Evolutionary conservation across 2,113 vertebrate species (phyloP).

Genomic region (Platanista minor): DNA sequence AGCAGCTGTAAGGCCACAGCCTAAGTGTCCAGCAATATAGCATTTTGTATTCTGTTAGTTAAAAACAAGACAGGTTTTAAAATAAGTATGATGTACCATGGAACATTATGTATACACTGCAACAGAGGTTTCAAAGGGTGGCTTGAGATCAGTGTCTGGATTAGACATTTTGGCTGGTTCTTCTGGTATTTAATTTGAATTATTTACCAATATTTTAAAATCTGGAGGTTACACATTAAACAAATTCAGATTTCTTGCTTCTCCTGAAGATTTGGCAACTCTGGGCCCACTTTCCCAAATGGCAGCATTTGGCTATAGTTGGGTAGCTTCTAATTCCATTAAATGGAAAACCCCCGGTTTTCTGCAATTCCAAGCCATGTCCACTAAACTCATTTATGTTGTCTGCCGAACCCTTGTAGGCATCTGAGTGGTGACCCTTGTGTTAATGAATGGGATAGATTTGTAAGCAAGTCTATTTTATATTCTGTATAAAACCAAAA

Average conservation of each 20-base stretch:
- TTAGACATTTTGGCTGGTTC: not conserved
- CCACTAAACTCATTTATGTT: not conserved
- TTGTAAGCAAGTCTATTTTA: not conserved
- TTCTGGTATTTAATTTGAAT: not conserved
- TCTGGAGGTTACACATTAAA: not conserved
- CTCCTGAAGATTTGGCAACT: not conserved
- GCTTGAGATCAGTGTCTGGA: not conserved
- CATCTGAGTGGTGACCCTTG: not conserved
- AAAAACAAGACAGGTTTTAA: not conserved
- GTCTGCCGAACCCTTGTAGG: not conserved
- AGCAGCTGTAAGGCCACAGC: not conserved
- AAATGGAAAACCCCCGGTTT: not conserved
- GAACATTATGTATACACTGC: not conserved
- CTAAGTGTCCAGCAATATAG: not conserved
- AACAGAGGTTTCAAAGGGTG: not conserved
- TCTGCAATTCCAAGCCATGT: not conserved
- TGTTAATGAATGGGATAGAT: not conserved
- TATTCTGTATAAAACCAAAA: not conserved
- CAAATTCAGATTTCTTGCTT: not conserved
- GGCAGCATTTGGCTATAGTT: not conserved
- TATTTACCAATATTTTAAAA: slow-evolving; percentile 28
- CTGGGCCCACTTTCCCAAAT: not conserved
- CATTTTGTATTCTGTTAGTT: not conserved
- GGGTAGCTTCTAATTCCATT: not conserved
- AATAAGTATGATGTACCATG: not conserved